Evolutionary conservation across 2,113 vertebrate species (phyloP), one percentile per base, ranked within the genome.

Genomic region (Lepidothrix coronata): DNA sequence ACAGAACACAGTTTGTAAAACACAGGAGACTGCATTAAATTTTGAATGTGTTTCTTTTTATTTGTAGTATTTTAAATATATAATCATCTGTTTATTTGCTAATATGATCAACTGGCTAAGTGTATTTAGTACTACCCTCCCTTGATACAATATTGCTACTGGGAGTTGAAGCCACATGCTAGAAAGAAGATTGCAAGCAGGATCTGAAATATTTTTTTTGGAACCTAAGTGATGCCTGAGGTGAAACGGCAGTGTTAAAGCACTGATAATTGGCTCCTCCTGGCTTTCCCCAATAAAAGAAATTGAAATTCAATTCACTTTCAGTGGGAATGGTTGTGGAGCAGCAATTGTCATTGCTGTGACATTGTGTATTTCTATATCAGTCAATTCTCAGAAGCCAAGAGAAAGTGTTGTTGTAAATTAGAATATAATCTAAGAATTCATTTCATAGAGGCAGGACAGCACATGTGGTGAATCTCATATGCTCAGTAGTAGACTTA

Each of bases 281-380:
- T 97, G 97, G 88, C 94, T 97, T 97, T 97, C 44, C 11, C 72
- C 71, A 81, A 35, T 92, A 93, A 96, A 97, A 96, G 72, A 96
- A 97, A 97, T 97, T 97, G 96, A 98, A 98, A 97, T 97, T 97
- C 97, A 96, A 95, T 97, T 96, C 97, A 91, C 89, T 97, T 97
- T 92, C 92, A 92, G 30, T 93, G 91, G 57, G 91, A 97, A 91
- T 95, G 97, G 92, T 79, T 93, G 87, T 93, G 80, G 74, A 96
- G 88, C 59, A 85, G 93, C 96, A 97, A 95, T 97, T 98, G 97
- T 97, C 97, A 96, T 97, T 98, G 97, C 93, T 96, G 54, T 96
- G 96, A 97, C 96, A 97, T 98, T 97, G 94, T 94, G 65, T 94
- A 27, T 91, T 97, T 96, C 83, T 95, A n/a, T 75, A 83, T 66